phyloP scores from a whole-genome alignment of 1,140 invertebrate species.

The Globodera ellingtonae region DNA sequence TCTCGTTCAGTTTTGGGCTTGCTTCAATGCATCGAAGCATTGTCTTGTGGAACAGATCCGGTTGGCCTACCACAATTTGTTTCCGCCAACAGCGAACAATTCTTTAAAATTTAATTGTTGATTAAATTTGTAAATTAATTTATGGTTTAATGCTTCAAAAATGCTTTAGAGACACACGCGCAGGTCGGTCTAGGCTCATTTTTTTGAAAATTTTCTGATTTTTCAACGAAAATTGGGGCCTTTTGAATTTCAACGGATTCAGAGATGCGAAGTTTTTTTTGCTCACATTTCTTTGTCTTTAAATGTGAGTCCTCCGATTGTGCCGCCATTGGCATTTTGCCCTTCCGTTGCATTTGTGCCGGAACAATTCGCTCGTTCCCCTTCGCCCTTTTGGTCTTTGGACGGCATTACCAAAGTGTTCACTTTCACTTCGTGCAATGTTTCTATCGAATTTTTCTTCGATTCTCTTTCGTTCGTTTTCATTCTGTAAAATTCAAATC shows the following conservation, averaged over 20 bases:
- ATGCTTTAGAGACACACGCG: no score
- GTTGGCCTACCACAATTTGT: conserved; percentile 15
- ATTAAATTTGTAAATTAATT: no score
- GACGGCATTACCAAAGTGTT: conserved; percentile 13
- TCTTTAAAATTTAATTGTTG: not conserved
- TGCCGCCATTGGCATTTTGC: not conserved
- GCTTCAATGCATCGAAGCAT: conserved; percentile 61
- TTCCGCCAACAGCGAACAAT: conserved; percentile 36
- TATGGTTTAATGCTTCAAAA: no score
- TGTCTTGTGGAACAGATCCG: conserved; percentile 58
- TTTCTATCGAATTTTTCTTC: not conserved
- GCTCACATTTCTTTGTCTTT: conserved; percentile 20
- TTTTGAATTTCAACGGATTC: not conserved
- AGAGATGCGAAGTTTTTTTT: not conserved
- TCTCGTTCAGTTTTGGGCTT: conserved; percentile 60
- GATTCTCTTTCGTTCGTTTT: not conserved
- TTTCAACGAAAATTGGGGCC: no score
- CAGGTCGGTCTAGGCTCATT: no score
- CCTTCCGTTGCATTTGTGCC: not conserved
- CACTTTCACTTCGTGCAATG: conserved; percentile 6
- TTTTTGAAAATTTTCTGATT: no score
- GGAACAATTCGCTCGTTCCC: not conserved
- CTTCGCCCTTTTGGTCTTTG: not conserved
- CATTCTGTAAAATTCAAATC: not conserved
- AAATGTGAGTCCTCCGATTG: not conserved